Conservation (phyloP, 2,888 invertebrate genomes). For the Caenorhabditis virilis region DNA sequence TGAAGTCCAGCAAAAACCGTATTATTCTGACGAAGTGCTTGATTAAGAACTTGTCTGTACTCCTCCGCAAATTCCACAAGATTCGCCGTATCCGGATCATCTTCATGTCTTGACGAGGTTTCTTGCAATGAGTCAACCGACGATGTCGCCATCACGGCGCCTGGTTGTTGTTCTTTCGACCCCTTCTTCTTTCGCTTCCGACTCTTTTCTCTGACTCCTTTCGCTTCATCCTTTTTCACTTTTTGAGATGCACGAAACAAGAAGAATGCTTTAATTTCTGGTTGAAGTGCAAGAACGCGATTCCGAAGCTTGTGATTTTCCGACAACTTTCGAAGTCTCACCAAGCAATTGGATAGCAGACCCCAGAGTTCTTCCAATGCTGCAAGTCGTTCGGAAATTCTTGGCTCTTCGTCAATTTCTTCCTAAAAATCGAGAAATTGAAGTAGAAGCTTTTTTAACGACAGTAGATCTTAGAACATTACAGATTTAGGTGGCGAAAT, state of each 20-base stretch:
- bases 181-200: no score
- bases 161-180: slow-evolving; percentile 16
- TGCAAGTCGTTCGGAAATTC: slow-evolving; percentile 17
- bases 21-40: no score
- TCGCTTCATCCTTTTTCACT: slow-evolving; percentile 20
- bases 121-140: slow-evolving; percentile 32
- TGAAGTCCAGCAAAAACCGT: slow-evolving; percentile 86
- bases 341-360: slow-evolving; percentile 79
- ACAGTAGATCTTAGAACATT: no score
- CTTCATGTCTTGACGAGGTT: slow-evolving; percentile 31
- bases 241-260: slow-evolving; percentile 77
- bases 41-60: slow-evolving; percentile 85
- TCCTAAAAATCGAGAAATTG: no score
- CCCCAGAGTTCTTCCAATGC: slow-evolving; percentile 75
- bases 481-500: no score
- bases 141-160: slow-evolving; percentile 15
- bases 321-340: slow-evolving; percentile 81
- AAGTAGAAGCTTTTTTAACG: no score
- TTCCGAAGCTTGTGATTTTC: no score
- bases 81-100: slow-evolving; percentile 78
- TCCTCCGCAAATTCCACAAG: slow-evolving; percentile 85
- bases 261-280: slow-evolving; percentile 88
- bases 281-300: slow-evolving; percentile 83
- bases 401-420: slow-evolving; percentile 23
- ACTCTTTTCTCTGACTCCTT: no score